These are phyloP conservation scores for Nibea coibor DNA, from an alignment of 2,113 vertebrate species.

Conservation along the genomic window DNA sequence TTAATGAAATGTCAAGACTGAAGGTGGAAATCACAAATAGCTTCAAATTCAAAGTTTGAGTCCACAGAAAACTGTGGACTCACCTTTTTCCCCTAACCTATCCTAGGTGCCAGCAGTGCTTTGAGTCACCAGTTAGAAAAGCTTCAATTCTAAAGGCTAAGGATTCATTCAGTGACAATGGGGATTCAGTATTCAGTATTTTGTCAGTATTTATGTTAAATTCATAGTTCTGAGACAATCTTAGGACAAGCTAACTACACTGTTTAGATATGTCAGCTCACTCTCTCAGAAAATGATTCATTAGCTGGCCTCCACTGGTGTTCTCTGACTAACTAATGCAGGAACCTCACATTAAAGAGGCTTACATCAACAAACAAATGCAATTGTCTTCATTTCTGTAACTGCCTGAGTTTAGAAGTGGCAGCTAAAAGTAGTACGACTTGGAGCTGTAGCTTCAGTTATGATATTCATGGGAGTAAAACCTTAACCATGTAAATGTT, in stretches of 20 bases:
- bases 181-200: neutral
- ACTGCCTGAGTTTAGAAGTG: too few relatives aligned
- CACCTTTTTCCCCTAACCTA: too few relatives aligned
- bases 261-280: neutral
- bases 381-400: neutral
- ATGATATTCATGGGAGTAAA: neutral
- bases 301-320: neutral
- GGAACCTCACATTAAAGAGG: neutral
- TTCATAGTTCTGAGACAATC: neutral
- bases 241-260: neutral
- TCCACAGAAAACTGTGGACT: too few relatives aligned
- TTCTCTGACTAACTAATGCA: neutral
- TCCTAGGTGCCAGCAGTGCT: neutral
- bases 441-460: constrained; percentile 3
- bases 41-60: too few relatives aligned
- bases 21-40: neutral
- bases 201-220: too few relatives aligned
- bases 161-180: too few relatives aligned
- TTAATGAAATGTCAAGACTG: neutral
- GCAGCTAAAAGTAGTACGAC: neutral
- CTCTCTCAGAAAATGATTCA: neutral
- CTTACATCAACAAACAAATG: neutral
- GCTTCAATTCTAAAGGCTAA: neutral
- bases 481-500: constrained; percentile 12
- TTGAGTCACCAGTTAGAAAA: neutral